Percentiles rank a stretch among this genome's conserved stretches.
phyloP scores from a whole-genome alignment of 1,140 invertebrate genomes.

The Scaptomyza montana region DNA sequence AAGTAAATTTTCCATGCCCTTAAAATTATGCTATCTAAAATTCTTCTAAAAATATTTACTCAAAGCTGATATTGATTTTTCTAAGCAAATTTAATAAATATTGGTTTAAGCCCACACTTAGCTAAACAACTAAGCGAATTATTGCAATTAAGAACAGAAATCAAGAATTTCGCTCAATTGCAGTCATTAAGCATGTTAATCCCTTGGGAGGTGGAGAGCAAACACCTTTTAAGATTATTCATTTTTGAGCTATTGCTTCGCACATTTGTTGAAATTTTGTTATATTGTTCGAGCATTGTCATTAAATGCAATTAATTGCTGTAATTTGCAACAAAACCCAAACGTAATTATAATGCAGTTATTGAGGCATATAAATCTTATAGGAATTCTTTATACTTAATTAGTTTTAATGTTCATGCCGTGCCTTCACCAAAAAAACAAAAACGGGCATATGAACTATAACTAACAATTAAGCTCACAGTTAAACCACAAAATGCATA shows the following conservation, averaged over 20 bases:
- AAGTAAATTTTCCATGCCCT: background rate
- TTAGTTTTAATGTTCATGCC: slow-evolving; percentile 69
- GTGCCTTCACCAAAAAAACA: slow-evolving; percentile 31
- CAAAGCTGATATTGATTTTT: too few relatives aligned
- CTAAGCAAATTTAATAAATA: background rate
- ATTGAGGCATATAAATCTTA: slow-evolving; percentile 73
- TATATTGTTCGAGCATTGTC: slow-evolving; percentile 42
- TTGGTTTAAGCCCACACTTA: background rate
- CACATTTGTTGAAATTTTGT: slow-evolving; percentile 32
- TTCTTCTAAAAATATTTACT: too few relatives aligned
- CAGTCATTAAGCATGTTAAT: slow-evolving; percentile 34
- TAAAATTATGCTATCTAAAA: slow-evolving; percentile 29
- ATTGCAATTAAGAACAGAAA: slow-evolving; percentile 19
- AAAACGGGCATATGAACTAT: slow-evolving; percentile 53
- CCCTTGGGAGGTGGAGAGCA: background rate
- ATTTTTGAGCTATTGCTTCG: slow-evolving; percentile 36
- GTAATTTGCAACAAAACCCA: slow-evolving; percentile 57
- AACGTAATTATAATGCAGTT: slow-evolving; percentile 49
- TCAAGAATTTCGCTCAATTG: slow-evolving; percentile 10
- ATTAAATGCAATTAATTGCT: slow-evolving; percentile 71
- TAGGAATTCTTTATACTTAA: slow-evolving; percentile 76
- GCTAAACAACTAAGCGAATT: background rate
- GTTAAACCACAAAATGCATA: slow-evolving; percentile 41
- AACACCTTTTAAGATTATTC: background rate
- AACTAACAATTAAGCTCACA: slow-evolving; percentile 72